Evolutionary conservation across 1,140 invertebrate genomes (phyloP).

Genomic region (Rhizoglyphus robini): DNA sequence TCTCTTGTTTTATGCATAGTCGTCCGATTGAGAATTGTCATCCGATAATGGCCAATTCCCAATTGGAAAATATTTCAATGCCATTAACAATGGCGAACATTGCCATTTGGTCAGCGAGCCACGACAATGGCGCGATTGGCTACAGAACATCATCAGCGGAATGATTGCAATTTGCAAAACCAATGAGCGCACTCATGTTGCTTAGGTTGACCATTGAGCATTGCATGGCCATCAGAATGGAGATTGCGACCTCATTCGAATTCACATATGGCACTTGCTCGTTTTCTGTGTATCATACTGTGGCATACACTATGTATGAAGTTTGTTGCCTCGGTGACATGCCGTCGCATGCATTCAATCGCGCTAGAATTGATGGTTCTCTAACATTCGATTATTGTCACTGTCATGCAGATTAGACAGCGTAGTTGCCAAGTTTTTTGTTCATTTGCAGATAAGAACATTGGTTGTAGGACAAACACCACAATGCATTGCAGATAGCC

Average conservation of each 20-base stretch:
- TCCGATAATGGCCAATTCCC: not conserved
- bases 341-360: not conserved
- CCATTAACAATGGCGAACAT: not conserved
- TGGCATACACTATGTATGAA: too few species aligned
- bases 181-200: constrained; percentile 6
- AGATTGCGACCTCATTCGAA: not conserved
- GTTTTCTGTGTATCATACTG: not conserved
- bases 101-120: not conserved
- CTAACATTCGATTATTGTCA: not conserved
- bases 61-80: not conserved
- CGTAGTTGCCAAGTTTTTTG: too few species aligned
- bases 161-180: constrained; percentile 13
- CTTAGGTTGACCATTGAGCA: not conserved
- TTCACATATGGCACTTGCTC: not conserved
- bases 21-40: too few species aligned
- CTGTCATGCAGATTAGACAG: constrained; percentile 11
- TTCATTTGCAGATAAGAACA: too few species aligned
- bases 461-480: too few species aligned
- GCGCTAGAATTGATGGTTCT: not conserved
- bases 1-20: not conserved
- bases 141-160: constrained; percentile 3
- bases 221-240: not conserved
- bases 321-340: not conserved
- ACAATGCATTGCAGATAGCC: too few species aligned
- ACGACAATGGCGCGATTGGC: not conserved